phyloP scores from a whole-genome alignment of 2,888 invertebrate species.

The Spisula solida region DNA sequence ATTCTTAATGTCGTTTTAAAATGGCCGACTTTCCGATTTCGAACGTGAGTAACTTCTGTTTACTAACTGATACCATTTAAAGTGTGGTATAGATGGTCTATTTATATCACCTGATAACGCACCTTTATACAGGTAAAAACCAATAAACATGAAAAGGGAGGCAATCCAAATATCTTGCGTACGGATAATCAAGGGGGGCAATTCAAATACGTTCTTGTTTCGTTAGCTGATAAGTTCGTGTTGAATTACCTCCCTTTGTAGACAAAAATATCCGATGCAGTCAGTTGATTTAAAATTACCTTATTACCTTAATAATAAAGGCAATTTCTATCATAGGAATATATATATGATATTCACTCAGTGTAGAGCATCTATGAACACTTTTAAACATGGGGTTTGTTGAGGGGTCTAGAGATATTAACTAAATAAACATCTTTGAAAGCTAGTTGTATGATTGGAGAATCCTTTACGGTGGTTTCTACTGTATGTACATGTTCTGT shows the following conservation, averaged over 20 bases:
- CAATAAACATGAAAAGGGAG: neutral
- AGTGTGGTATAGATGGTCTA: neutral
- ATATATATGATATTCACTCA: too few species aligned
- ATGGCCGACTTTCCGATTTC: conserved; percentile 1
- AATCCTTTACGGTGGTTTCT: too few species aligned
- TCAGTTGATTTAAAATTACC: too few species aligned
- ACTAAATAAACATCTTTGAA: too few species aligned
- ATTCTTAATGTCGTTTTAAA: neutral
- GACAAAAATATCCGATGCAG: too few species aligned
- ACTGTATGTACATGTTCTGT: too few species aligned
- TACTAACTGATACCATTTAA: conserved; percentile 15
- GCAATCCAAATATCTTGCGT: neutral
- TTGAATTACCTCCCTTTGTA: neutral
- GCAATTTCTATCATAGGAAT: too few species aligned
- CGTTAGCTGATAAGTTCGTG: neutral
- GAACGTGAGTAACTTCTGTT: conserved; percentile 5
- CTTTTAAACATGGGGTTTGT: too few species aligned
- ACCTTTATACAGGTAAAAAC: conserved; percentile 13
- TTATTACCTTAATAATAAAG: too few species aligned
- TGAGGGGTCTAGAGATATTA: too few species aligned
- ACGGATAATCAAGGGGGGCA: neutral
- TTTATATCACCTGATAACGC: neutral
- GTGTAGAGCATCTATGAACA: too few species aligned
- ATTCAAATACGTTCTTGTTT: neutral
- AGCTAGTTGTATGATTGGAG: too few species aligned